Base-by-base conservation (phyloP, 2,113 vertebrate genomes). In the Diadophis punctatus region DNA sequence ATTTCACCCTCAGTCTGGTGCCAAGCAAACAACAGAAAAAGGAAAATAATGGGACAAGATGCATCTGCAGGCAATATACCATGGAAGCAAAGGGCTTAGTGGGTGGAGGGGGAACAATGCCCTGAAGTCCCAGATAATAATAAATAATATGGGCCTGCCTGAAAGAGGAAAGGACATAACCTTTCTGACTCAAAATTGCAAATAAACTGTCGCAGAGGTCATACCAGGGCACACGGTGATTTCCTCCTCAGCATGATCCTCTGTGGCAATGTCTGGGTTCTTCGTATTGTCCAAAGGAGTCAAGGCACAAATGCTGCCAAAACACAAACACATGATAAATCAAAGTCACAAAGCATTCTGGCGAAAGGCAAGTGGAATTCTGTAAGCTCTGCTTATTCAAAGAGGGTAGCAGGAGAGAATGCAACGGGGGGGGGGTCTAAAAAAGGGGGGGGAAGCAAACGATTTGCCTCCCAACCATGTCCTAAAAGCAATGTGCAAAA, bases 141-240 rank as follows among this genome's bases (percentile, higher is more conserved):
- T 39, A 43, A 16, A 23, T 14, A 92, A 48, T 55, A 51, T 2
- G 85, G 48, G 2, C 56, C 39, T 90, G 43, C 10, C 23, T 90
- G 68, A 48, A 18, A 46, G 23, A 46, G 23, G n/a, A 27, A 23
- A 58, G 25, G 92, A 9, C 0, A 0, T 63, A 43, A 56, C 90
- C 91, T 58, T 92, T 94, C 39, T 0, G 0, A 23, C 51, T 87
- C 39, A 93, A 90, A 34, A 34, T 22, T 91, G 27, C 92, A 27
- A 92, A 56, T 56, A 23, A 68, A 68, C 27, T 43, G 5, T 39
- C 43, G 4, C 22, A 56, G n/a, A 8, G 30, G 90, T 86, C 96
- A 96, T 97, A 99, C 99, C 99, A 97, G 98, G 98, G 96, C 98
- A 99, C 80, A 97, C 48, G 8, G 98, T 98, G 94, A 97, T 96